Evolutionary conservation across 2,113 vertebrate species (phyloP).

Genomic region (Donacobius atricapilla): DNA sequence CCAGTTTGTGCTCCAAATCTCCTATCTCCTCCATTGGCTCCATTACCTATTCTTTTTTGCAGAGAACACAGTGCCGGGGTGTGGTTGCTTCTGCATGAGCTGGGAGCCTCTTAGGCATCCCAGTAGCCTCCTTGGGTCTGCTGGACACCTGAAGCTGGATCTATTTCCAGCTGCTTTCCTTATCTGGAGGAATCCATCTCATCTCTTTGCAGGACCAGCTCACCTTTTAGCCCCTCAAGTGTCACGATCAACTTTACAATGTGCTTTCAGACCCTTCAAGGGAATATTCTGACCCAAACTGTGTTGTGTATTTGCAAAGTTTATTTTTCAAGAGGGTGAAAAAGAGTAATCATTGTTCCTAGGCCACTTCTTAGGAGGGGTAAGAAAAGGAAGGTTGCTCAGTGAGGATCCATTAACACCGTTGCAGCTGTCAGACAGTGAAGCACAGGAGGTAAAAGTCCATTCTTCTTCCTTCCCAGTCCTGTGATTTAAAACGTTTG

Average conservation of each 20-base stretch:
- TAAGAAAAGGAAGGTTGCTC: background rate
- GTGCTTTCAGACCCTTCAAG: background rate
- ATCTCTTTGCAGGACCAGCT: background rate
- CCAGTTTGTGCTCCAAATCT: background rate
- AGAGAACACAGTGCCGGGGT: background rate
- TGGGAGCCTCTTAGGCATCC: background rate
- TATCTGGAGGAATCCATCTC: background rate
- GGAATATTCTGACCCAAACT: background rate
- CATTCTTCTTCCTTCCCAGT: constrained; percentile 44
- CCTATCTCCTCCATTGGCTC: background rate
- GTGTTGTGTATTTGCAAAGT: background rate
- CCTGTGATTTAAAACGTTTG: constrained; percentile 44
- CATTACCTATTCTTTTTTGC: background rate
- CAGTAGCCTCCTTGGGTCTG: background rate
- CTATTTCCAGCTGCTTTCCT: background rate
- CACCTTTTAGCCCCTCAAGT: background rate
- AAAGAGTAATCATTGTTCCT: background rate
- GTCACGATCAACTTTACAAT: background rate
- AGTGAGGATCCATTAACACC: background rate
- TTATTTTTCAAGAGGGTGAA: background rate
- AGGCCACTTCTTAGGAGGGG: background rate
- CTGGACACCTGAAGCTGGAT: background rate
- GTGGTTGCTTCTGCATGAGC: background rate
- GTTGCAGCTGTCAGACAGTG: background rate
- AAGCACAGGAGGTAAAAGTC: constrained; percentile 37